These are phyloP conservation scores for Chirona hameri DNA, from an alignment of 2,888 invertebrate genomes.

Conservation along the genomic window DNA sequence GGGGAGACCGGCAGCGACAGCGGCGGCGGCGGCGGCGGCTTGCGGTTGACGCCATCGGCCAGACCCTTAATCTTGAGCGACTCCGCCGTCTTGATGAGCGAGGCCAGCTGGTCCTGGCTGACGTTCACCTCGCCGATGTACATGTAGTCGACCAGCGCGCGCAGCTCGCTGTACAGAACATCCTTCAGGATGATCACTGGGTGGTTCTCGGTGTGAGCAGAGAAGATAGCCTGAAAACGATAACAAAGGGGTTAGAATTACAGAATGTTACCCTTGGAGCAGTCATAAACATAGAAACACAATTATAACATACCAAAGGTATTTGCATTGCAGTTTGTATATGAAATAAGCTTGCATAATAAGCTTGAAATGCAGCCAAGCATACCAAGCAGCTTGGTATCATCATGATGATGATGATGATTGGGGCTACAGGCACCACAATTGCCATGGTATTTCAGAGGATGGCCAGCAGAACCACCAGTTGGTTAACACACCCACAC, in stretches of 20 bases:
- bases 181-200: conserved; percentile 88
- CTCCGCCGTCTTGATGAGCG: conserved; percentile 83
- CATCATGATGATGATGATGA: background rate
- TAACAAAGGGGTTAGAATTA: background rate
- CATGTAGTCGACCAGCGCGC: conserved; percentile 93
- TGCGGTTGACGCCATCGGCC: conserved; percentile 62
- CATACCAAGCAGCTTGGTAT: background rate
- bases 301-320: too few species aligned
- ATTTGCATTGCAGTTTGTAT: too few species aligned
- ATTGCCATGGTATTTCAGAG: conserved; percentile 49
- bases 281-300: too few species aligned
- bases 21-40: conserved; percentile 25
- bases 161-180: conserved; percentile 82
- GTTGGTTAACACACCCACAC: too few species aligned
- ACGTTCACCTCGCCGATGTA: conserved; percentile 90
- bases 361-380: too few species aligned
- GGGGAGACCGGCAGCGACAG: conserved; percentile 26
- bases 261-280: too few species aligned
- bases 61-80: conserved; percentile 87
- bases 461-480: too few species aligned
- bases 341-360: too few species aligned
- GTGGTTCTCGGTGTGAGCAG: conserved; percentile 40
- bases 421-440: conserved; percentile 51
- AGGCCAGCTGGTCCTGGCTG: conserved; percentile 84
- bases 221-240: conserved; percentile 40